Percentiles rank a stretch among this genome's conserved stretches.
Conservation (phyloP, 2,797 vertebrate genomes). For the Premnoplex brunnescens region DNA sequence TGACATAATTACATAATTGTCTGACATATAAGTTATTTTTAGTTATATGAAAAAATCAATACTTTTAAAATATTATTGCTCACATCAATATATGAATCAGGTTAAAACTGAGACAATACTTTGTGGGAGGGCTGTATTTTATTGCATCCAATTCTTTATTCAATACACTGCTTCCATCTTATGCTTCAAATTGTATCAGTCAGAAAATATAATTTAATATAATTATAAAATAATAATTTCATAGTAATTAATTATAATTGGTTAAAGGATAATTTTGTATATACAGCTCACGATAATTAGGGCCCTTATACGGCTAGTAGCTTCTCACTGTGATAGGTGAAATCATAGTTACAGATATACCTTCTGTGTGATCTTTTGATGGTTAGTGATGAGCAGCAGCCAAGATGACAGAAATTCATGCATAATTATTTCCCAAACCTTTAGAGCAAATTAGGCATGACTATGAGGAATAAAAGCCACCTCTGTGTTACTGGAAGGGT, state of each 20-base stretch:
- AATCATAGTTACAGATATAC: neutral
- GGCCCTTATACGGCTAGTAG: neutral
- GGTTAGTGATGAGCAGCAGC: neutral
- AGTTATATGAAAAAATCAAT: neutral
- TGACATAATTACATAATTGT: neutral
- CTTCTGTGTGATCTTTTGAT: neutral
- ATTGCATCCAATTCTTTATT: neutral
- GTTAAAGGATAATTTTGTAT: neutral
- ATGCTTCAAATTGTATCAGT: neutral
- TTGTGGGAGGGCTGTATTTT: neutral
- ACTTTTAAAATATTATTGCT: neutral
- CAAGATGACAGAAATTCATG: neutral
- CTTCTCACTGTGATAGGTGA: neutral
- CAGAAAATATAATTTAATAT: neutral
- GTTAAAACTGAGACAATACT: neutral
- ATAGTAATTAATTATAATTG: neutral
- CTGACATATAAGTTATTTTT: neutral
- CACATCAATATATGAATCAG: neutral
- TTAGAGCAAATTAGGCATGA: neutral
- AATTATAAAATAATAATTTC: neutral
- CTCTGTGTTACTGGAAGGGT: conserved; percentile 5
- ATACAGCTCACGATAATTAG: neutral
- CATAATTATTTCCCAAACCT: conserved; percentile 14
- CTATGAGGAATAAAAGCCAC: neutral
- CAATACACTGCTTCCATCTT: neutral